Evolutionary conservation across 1,140 invertebrate genomes (phyloP), one percentile per base, ranked within the genome.

Genomic region (Mylabris phalerata): DNA sequence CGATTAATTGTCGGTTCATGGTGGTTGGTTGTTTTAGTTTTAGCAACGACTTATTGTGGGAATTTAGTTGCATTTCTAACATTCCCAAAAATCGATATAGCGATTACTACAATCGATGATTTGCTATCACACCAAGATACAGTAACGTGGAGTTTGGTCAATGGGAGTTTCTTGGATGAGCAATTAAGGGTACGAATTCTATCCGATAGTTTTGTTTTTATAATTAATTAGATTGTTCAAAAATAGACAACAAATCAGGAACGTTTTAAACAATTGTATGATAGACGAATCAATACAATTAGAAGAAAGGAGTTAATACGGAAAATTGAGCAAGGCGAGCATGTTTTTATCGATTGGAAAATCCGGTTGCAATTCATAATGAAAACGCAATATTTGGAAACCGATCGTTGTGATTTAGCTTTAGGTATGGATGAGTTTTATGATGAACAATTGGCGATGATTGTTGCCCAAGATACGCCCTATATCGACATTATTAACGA

Each of bases 11-110:
- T 96, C 0, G 90, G 89, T 0, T 85, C 90, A 3, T 97, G 93
- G 93, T 96, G 93, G 93, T 71, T 97, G 9, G 89, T 93, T 9
- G 92, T 93, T 3, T 80, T 96, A 55, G 87, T 96, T 0, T 78
- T 95, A 0, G 87, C 94, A 0, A 94, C 93, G 2, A 94, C 92
- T 0, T 98, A 96, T 74, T 92, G 89, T 41, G 93, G 93, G 4
- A 95, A 92, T 74, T 79, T 97, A 25, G 92, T 96, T 0, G 93
- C 93, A 3, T 94, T 94, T 70, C 79, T 98, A 6, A 96, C 94
- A 0, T 95, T 96, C 71, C 92, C 93, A 0, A 87, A 88, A 71
- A 87, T 91, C 67, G 86, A 92, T 67, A 79, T 81, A 4, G 81
- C 89, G 0, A 83, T 95, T 1, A 83, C 87, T 4, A 87, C 82